phyloP scores from a whole-genome alignment of 2,797 vertebrate genomes.

The Gymnocypris eckloni region DNA sequence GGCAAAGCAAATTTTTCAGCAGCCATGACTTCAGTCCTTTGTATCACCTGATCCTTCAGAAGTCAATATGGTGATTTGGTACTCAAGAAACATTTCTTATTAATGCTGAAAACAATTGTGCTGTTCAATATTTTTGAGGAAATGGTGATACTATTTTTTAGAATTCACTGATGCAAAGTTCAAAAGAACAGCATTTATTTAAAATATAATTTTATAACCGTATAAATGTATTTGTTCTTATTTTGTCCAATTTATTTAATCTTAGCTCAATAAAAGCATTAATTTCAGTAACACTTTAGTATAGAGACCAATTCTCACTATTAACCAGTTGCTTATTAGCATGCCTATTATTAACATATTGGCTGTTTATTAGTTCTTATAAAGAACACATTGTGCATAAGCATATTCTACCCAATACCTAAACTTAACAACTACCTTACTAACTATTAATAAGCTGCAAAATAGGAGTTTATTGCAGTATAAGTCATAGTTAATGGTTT shows the following conservation, averaged over 20 bases:
- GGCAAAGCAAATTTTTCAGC: background rate
- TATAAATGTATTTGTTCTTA: background rate
- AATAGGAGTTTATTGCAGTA: background rate
- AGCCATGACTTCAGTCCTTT: background rate
- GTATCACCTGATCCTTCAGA: background rate
- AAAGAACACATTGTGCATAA: too few relatives aligned
- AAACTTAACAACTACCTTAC: too few relatives aligned
- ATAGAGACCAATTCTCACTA: too few relatives aligned
- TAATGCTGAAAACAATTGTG: background rate
- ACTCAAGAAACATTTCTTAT: background rate
- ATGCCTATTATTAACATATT: background rate
- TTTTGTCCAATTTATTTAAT: background rate
- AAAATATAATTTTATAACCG: background rate
- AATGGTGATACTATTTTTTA: background rate
- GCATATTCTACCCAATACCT: too few relatives aligned
- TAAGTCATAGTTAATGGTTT: background rate
- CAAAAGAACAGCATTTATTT: background rate
- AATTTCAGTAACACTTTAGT: background rate
- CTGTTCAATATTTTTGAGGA: background rate
- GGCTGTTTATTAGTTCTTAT: too few relatives aligned
- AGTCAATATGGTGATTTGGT: background rate
- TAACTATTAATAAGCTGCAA: background rate
- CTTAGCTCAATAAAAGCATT: background rate
- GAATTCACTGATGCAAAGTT: background rate
- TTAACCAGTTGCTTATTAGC: background rate